phyloP scores from a whole-genome alignment of 1,140 invertebrate genomes.

The Pachyrhynchus sulphureomaculatus region DNA sequence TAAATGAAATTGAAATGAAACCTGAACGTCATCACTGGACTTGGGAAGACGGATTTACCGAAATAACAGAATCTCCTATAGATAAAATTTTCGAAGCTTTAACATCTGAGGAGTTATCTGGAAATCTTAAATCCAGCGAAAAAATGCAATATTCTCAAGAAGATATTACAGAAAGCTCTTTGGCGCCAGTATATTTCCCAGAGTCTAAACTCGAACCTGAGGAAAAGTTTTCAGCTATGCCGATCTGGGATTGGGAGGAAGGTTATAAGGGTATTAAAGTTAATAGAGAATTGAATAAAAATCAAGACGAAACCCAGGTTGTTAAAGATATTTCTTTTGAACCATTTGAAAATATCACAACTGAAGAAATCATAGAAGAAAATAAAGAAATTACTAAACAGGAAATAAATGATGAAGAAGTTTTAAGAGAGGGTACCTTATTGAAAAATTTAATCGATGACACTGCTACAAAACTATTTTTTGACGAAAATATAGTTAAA shows the following conservation, averaged over 20 bases:
- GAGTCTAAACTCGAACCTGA: not conserved
- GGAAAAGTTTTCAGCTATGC: not conserved
- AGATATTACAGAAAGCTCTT: not conserved
- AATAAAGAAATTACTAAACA: too few species aligned
- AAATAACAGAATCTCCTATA: slow-evolving; percentile 8
- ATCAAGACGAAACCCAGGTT: not conserved
- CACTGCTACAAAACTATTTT: too few species aligned
- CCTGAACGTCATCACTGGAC: slow-evolving; percentile 16
- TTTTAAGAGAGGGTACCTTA: too few species aligned
- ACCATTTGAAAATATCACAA: too few species aligned
- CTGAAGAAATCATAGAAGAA: too few species aligned
- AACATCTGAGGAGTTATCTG: not conserved
- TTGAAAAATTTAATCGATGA: too few species aligned
- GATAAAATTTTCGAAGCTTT: slow-evolving; percentile 11
- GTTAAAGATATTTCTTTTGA: not conserved
- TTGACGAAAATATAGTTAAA: too few species aligned
- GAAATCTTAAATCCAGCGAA: not conserved
- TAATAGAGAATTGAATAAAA: not conserved
- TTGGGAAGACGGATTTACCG: slow-evolving; percentile 23
- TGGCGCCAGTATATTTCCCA: not conserved
- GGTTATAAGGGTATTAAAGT: not conserved
- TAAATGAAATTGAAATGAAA: slow-evolving; percentile 17
- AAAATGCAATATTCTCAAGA: not conserved
- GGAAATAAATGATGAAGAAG: too few species aligned
- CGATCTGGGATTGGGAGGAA: slow-evolving; percentile 19